phyloP scores from a whole-genome alignment of 2,888 invertebrate species.

The Zygogramma bicolorata region DNA sequence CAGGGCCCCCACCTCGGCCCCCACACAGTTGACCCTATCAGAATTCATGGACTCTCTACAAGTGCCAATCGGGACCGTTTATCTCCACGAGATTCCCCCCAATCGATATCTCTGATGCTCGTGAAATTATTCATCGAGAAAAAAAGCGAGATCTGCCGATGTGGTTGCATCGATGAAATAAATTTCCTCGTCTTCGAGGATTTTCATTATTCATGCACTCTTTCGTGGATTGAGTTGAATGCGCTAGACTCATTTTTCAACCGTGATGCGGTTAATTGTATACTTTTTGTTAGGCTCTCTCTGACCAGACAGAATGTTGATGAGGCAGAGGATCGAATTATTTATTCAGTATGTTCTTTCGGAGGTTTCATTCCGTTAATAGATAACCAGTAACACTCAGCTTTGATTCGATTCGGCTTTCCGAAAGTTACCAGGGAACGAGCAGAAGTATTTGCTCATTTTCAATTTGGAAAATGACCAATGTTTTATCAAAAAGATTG shows the following conservation, averaged over 20 bases:
- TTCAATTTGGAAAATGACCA: no score
- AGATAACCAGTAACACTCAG: no score
- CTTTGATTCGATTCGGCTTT: no score
- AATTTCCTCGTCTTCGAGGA: not conserved
- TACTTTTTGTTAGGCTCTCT: no score
- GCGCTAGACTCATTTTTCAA: not conserved
- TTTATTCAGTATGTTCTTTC: no score
- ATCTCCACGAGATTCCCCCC: conserved; percentile 7
- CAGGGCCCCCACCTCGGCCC: not conserved
- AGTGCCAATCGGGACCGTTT: conserved; percentile 19
- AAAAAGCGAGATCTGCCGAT: not conserved
- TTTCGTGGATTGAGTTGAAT: not conserved
- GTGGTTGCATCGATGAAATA: not conserved
- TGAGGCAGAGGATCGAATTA: no score
- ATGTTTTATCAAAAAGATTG: no score
- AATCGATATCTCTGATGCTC: conserved; percentile 27
- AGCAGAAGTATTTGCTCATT: no score
- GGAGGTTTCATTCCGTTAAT: no score
- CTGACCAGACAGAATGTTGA: no score
- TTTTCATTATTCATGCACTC: not conserved
- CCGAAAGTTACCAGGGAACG: no score
- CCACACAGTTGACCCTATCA: not conserved
- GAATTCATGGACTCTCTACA: not conserved
- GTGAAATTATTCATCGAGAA: conserved; percentile 27
- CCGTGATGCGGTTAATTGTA: not conserved